Evolutionary conservation across 1,140 invertebrate genomes (phyloP), one percentile per base, ranked within the genome.

Genomic region (Prorops nasuta): DNA sequence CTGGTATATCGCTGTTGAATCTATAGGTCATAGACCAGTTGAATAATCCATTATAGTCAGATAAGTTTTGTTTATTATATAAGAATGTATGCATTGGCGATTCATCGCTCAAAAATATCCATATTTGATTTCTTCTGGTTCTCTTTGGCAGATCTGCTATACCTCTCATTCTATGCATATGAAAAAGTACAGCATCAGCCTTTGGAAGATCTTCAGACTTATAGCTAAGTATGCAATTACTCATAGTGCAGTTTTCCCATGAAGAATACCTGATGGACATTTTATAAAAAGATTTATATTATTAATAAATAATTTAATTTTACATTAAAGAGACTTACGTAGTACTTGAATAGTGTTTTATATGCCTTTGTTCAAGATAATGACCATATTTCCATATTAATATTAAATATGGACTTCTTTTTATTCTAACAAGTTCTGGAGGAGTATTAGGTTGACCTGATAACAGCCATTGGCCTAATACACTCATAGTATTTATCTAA

Each of bases 21-120:
- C 83, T 78, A 58, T 89, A 90, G 1, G 81, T 84, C 87, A 90
- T 89, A 1, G 87, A 87, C 87, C 87, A 89, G 64, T 90, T 89
- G 60, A 90, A 89, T 6, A 83, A 17, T 18, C 79, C 75, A 42
- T 83, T 76, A 44, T 83, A 83, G 21, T 79, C 58, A 3, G 60
- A 63, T 21, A 84, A 50, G 15, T 63, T 64, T 31, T 69, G 60
- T 3, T 40, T 31, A 21, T 47, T 36, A 18, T 63, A 41, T 4
- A 80, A 41, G 57, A 83, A 83, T 0, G 81, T 83, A 37, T 83
- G 57, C 7, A 71, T 58, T 0, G 84, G 83, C 19, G 80, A 82
- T 67, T 86, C 84, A 49, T 85, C 81, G 0, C 77, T 83, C 9
- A 84, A 63, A 51, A 84, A 85, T 1, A 84, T 76, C 84, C 84